These are phyloP conservation scores for Drosophila sulfurigaster DNA, from an alignment of 1,140 invertebrate species.

Conservation along the genomic window DNA sequence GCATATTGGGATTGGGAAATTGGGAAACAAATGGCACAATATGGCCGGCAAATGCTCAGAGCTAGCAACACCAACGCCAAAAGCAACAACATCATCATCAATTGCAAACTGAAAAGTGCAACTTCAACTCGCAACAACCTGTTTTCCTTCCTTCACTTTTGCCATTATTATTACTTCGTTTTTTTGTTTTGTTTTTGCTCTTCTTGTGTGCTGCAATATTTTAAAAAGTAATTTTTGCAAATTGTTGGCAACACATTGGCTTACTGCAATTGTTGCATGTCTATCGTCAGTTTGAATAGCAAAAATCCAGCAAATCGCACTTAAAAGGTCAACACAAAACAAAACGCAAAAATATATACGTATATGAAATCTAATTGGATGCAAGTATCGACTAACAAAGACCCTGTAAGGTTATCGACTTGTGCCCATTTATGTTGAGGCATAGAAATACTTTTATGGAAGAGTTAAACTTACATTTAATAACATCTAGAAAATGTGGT, in stretches of 20 bases:
- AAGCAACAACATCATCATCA: slow-evolving; percentile 13
- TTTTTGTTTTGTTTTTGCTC: slow-evolving; percentile 3
- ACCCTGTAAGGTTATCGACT: not conserved
- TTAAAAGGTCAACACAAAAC: slow-evolving; percentile 5
- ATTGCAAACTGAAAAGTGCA: slow-evolving; percentile 4
- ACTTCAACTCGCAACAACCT: slow-evolving; percentile 10
- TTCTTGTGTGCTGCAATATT: not conserved
- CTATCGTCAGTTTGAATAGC: slow-evolving; percentile 1
- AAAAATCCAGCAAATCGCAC: slow-evolving; percentile 3
- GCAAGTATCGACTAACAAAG: not conserved
- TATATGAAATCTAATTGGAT: not conserved
- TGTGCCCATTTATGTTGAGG: too few relatives aligned
- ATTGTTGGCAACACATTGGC: slow-evolving; percentile 21
- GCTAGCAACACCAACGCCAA: not conserved
- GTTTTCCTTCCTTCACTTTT: not conserved
- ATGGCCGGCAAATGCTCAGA: not conserved
- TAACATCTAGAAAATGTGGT: not conserved
- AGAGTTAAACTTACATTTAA: not conserved
- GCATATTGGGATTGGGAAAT: slow-evolving; percentile 8
- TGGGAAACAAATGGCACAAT: not conserved
- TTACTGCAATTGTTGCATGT: slow-evolving; percentile 8
- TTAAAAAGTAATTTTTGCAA: slow-evolving; percentile 36
- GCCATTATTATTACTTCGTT: not conserved
- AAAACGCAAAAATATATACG: not conserved
- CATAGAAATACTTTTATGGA: not conserved